phyloP scores from a whole-genome alignment of 2,113 vertebrate genomes.

The Amazona guildingii region DNA sequence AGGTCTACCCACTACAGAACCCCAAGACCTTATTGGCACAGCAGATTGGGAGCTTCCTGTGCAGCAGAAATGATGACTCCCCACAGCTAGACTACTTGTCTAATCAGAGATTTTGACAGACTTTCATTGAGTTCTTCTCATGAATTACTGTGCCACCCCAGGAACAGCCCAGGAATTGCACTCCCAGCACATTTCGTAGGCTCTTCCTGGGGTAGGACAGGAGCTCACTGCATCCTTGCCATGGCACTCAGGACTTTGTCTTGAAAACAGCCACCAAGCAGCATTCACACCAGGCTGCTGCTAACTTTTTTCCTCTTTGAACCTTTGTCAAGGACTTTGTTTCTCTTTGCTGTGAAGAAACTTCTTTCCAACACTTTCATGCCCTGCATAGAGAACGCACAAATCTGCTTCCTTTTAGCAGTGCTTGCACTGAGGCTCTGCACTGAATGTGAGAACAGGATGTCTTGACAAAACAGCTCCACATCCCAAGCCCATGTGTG shows the following conservation, averaged over 20 bases:
- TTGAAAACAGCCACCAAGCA: background rate
- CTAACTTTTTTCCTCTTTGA: background rate
- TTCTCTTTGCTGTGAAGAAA: background rate
- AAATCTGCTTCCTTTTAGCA: constrained; percentile 24
- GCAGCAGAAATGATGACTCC: rapidly evolving
- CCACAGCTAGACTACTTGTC: background rate
- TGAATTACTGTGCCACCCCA: background rate
- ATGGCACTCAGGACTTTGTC: background rate
- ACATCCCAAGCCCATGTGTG: background rate
- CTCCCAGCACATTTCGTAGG: background rate
- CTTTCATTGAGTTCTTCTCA: background rate
- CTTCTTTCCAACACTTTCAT: background rate
- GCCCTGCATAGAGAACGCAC: constrained; percentile 7
- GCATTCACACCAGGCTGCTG: background rate
- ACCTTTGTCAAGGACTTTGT: background rate
- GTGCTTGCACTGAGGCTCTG: background rate
- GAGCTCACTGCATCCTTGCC: background rate
- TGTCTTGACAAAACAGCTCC: background rate
- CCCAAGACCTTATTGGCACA: background rate
- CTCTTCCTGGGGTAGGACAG: background rate
- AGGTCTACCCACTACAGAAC: background rate
- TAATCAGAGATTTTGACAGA: background rate
- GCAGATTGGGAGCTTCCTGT: background rate
- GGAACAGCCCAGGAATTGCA: background rate
- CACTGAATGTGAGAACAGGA: background rate